Evolutionary conservation across 2,797 vertebrate genomes (phyloP).

Genomic region (Rhinogobio ventralis): DNA sequence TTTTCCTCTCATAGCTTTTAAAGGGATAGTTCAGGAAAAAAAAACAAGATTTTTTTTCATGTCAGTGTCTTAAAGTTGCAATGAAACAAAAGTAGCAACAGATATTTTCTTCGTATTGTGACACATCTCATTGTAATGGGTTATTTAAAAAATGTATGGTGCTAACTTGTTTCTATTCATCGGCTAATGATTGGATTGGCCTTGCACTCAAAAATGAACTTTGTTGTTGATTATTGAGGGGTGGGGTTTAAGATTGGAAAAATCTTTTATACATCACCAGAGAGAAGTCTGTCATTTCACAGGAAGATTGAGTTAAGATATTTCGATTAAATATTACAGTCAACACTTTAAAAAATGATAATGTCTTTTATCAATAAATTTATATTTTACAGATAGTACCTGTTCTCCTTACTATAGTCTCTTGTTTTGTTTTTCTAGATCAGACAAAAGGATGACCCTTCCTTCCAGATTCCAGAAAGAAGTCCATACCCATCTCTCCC

Average conservation of each 20-base stretch:
- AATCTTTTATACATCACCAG: not conserved
- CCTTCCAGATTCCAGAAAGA: conserved; percentile 89
- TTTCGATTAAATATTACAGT: not conserved
- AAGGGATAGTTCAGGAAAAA: no score
- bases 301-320: not conserved
- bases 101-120: not conserved
- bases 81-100: no score
- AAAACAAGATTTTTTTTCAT: no score
- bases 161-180: not conserved
- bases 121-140: not conserved
- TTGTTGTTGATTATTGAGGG: not conserved
- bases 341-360: not conserved
- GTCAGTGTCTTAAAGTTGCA: not conserved
- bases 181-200: not conserved
- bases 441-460: conserved; percentile 80
- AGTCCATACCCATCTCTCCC: conserved; percentile 83
- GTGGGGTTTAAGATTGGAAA: not conserved
- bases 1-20: not conserved
- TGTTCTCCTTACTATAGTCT: conserved; percentile 35
- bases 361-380: not conserved
- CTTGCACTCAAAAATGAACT: not conserved
- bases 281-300: not conserved
- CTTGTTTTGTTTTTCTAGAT: conserved; percentile 63
- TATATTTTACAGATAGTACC: not conserved
- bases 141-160: not conserved